Evolutionary conservation across 2,113 vertebrate genomes (phyloP).

Genomic region (Ranitomeya variabilis): DNA sequence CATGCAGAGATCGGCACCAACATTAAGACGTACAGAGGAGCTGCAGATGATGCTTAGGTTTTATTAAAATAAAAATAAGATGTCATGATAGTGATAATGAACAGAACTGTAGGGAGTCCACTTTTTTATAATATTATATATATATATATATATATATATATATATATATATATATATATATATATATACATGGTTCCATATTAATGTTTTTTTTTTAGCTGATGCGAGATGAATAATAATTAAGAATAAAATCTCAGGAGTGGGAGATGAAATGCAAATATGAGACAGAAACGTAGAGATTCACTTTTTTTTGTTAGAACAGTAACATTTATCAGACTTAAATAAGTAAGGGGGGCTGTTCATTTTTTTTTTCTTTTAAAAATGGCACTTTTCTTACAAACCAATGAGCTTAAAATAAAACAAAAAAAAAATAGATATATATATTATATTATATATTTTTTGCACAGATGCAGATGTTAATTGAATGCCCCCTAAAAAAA

Average conservation of each 20-base stretch:
- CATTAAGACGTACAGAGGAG: background rate
- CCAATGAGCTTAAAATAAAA: conserved; percentile 53
- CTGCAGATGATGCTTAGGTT: conserved; percentile 21
- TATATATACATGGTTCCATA: conserved; percentile 33
- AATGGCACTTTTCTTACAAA: conserved; percentile 58
- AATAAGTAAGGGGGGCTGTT: conserved; percentile 19
- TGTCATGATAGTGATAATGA: conserved; percentile 50
- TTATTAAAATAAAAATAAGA: conserved; percentile 56
- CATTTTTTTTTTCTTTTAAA: conserved; percentile 51
- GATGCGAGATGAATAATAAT: conserved; percentile 8
- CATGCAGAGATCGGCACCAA: background rate
- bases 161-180: background rate
- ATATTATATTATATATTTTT: conserved; percentile 57
- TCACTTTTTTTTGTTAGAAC: background rate
- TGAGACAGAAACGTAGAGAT: conserved; percentile 21
- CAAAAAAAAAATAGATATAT: background rate
- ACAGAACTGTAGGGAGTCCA: conserved; percentile 50
- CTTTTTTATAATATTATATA: background rate
- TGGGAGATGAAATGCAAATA: background rate
- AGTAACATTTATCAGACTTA: conserved; percentile 46
- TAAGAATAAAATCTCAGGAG: background rate
- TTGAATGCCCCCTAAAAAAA: conserved; percentile 62
- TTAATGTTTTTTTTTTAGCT: background rate
- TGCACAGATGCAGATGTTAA: conserved; percentile 57
- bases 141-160: fast-evolving